Evolutionary conservation across 2,888 invertebrate genomes (phyloP).

Genomic region (Drosophila prolongata): DNA sequence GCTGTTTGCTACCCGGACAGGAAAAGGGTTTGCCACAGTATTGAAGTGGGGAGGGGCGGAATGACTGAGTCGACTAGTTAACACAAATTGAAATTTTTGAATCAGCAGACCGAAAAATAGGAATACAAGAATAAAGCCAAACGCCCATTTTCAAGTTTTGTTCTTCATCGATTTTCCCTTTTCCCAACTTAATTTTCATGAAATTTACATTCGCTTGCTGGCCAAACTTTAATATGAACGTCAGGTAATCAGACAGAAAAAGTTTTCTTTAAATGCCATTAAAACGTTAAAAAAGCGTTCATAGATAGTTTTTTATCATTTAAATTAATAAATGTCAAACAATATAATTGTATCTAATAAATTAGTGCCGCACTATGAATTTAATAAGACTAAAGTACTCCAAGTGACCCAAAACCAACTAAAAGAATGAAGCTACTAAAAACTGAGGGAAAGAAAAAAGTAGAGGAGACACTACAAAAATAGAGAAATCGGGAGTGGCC

Average conservation of each 20-base stretch:
- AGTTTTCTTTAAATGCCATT: no score
- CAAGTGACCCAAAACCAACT: neutral
- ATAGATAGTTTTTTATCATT: no score
- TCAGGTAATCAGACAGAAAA: no score
- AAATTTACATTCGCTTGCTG: neutral
- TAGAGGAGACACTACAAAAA: neutral
- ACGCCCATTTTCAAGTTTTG: neutral
- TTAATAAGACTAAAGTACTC: neutral
- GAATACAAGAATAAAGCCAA: neutral
- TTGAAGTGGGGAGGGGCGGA: neutral
- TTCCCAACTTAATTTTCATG: neutral
- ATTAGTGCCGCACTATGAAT: neutral
- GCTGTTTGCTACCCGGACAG: slow-evolving; percentile 9
- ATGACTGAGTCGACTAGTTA: slow-evolving; percentile 17
- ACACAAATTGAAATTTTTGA: slow-evolving; percentile 22
- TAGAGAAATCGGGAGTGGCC: neutral
- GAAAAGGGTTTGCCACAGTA: slow-evolving; percentile 10
- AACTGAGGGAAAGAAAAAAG: neutral
- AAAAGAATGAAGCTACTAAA: neutral
- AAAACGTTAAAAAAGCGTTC: no score
- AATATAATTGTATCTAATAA: neutral
- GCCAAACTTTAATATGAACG: no score
- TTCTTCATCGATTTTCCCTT: no score
- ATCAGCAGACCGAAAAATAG: slow-evolving; percentile 7
- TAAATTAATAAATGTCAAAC: neutral